Conservation (phyloP, 2,113 vertebrate genomes). For the Lagopus muta region DNA sequence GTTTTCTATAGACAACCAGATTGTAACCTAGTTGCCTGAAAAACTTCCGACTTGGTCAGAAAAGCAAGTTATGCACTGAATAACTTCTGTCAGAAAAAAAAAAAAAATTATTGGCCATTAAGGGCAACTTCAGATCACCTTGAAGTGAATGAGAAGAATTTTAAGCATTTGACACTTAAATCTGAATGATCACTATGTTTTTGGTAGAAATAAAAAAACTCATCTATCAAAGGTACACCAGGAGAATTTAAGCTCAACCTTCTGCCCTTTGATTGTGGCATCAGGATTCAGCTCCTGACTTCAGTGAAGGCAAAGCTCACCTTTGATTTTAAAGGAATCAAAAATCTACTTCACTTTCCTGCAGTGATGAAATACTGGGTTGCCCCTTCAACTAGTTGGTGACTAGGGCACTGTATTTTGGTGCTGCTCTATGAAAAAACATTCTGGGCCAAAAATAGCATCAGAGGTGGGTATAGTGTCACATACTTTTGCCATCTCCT, state of each 20-base stretch:
- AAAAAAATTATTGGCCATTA: background rate
- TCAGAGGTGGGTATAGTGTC: background rate
- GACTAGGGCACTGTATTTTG: background rate
- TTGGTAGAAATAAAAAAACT: background rate
- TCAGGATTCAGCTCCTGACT: background rate
- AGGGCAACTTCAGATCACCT: background rate
- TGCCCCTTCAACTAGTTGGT: background rate
- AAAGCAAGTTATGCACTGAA: background rate
- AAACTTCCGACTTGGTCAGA: background rate
- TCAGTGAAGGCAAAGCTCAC: background rate
- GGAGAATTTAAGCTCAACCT: background rate
- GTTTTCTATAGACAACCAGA: background rate
- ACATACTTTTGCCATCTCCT: background rate
- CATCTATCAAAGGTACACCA: background rate
- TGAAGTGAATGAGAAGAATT: background rate
- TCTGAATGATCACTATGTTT: background rate
- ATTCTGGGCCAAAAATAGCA: background rate
- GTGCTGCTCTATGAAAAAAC: background rate
- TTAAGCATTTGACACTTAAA: background rate
- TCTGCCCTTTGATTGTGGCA: background rate
- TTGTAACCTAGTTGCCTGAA: background rate
- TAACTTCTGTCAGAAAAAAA: background rate
- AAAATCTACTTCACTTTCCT: background rate
- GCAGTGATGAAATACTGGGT: background rate
- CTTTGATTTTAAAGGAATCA: background rate